A percentile compares a stretch with the other conserved stretches of the same genome.
phyloP scores from a whole-genome alignment of 2,888 invertebrate genomes.

The Noctua janthe region DNA sequence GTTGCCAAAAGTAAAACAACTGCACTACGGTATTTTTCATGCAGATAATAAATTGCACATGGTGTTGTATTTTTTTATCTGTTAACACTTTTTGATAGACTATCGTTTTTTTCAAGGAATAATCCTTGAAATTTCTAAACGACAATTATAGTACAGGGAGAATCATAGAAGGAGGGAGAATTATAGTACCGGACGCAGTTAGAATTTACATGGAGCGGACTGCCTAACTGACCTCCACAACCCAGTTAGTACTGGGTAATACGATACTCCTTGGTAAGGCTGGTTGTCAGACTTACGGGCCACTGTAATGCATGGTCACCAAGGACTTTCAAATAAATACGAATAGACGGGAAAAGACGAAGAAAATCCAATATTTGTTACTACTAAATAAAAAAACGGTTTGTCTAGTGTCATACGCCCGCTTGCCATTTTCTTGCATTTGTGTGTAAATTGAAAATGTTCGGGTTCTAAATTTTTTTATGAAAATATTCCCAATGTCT shows the following conservation, averaged over 20 bases:
- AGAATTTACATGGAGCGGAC: background rate
- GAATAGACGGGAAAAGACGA: too few species aligned
- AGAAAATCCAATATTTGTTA: too few species aligned
- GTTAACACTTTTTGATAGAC: constrained; percentile 1
- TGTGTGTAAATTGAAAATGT: too few species aligned
- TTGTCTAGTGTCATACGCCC: too few species aligned
- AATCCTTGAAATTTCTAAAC: too few species aligned
- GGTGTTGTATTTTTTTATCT: background rate
- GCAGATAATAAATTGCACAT: constrained; percentile 33
- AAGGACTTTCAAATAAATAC: too few species aligned
- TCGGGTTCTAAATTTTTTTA: too few species aligned
- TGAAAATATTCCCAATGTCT: too few species aligned
- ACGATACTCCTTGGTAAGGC: background rate
- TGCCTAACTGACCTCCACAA: background rate
- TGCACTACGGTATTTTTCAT: constrained; percentile 43
- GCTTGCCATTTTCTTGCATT: too few species aligned
- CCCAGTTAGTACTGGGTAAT: background rate
- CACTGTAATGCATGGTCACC: background rate
- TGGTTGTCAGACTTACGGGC: background rate
- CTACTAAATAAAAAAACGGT: too few species aligned
- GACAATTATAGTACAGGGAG: too few species aligned
- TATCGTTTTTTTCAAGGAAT: background rate
- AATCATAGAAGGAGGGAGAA: too few species aligned
- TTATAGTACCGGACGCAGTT: background rate
- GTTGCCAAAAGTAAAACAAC: constrained; percentile 25